Conservation (phyloP, 2,113 vertebrate species). For the Callipepla californica region DNA sequence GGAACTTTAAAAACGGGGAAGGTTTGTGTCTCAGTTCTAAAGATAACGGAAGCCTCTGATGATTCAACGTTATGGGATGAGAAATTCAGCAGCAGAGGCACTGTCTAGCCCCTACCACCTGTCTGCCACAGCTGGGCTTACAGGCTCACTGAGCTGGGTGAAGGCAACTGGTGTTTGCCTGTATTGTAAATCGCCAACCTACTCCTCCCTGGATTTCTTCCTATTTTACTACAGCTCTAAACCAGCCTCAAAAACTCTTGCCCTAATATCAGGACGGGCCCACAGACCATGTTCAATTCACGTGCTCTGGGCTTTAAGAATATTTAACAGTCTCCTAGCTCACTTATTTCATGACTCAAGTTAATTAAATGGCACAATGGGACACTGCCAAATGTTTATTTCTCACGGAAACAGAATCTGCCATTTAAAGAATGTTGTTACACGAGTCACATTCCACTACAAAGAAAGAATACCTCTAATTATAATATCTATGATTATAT, state of each 20-base stretch:
- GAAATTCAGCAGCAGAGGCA: neutral
- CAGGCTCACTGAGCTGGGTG: accelerated
- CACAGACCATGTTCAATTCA: neutral
- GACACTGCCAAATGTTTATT: slow-evolving; percentile 3
- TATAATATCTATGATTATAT: slow-evolving; percentile 16
- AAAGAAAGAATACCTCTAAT: neutral
- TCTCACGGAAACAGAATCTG: neutral
- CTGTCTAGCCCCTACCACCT: neutral
- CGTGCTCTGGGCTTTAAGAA: neutral
- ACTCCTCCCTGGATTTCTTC: neutral
- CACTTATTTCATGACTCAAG: neutral
- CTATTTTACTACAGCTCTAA: neutral
- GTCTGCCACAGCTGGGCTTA: accelerated
- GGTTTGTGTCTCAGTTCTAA: neutral
- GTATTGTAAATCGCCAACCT: neutral
- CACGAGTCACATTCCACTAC: neutral
- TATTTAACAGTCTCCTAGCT: neutral
- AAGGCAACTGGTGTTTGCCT: neutral
- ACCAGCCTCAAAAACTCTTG: neutral
- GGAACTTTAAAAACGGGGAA: neutral
- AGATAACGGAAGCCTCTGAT: neutral
- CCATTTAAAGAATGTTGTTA: slow-evolving; percentile 38
- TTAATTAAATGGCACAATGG: slow-evolving; percentile 40
- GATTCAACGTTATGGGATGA: neutral
- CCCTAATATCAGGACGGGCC: neutral